A percentile compares a stretch with the other conserved stretches of the same genome.
Evolutionary conservation across 1,140 invertebrate genomes (phyloP).

Genomic region (Musca vetustissima): DNA sequence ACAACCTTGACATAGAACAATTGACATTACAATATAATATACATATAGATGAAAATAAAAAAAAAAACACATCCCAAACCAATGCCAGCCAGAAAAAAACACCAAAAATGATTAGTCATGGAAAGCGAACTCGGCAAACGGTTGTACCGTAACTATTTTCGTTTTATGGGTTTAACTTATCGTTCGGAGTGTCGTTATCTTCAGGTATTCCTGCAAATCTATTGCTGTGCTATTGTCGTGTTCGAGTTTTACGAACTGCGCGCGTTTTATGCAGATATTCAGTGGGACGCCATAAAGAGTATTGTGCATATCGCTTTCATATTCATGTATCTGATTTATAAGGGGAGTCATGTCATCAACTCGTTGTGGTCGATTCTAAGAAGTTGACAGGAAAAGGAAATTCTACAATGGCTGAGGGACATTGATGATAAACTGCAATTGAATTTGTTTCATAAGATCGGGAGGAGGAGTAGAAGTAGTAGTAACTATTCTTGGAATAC

Average conservation of each 20-base stretch:
- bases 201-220: not conserved
- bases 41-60: no score
- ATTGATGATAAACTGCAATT: slow-evolving; percentile 14
- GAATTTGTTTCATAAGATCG: no score
- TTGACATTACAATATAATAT: no score
- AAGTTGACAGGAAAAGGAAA: not conserved
- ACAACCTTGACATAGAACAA: no score
- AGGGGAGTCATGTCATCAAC: not conserved
- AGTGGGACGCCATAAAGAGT: no score
- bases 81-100: no score
- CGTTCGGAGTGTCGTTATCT: not conserved
- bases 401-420: not conserved
- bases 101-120: no score
- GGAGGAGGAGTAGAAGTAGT: no score
- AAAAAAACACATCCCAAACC: no score
- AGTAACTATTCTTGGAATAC: no score
- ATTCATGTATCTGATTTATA: not conserved
- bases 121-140: not conserved
- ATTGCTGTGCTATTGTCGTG: not conserved
- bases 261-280: not conserved
- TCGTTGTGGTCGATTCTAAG: not conserved
- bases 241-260: not conserved
- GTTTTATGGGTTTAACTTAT: not conserved
- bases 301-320: no score
- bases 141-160: not conserved